Evolutionary conservation across 2,113 vertebrate genomes (phyloP).

Genomic region (Geothlypis trichas): DNA sequence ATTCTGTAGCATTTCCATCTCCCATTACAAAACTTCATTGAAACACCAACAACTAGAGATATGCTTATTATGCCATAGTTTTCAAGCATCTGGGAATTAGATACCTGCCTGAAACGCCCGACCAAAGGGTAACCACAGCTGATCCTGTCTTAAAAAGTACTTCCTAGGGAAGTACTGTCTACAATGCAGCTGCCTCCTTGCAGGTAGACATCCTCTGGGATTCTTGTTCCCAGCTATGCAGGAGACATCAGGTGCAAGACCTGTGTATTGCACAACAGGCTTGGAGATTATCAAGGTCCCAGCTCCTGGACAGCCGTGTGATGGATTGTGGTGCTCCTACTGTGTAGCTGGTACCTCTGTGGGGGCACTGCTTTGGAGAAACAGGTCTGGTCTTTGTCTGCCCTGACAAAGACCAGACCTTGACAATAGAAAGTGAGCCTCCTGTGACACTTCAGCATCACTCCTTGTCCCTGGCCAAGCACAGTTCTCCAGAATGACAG

Average conservation of each 20-base stretch:
- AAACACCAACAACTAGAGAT: background rate
- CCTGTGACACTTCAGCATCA: background rate
- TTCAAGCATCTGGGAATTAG: background rate
- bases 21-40: background rate
- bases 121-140: background rate
- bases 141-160: background rate
- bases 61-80: background rate
- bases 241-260: background rate
- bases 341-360: background rate
- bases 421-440: background rate
- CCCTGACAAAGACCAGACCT: background rate
- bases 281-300: background rate
- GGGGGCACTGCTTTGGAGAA: background rate
- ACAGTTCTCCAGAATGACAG: background rate
- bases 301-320: background rate
- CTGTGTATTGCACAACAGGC: background rate
- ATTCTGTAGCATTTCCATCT: background rate
- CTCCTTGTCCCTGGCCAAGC: background rate
- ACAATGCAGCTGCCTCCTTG: background rate
- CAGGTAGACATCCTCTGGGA: background rate
- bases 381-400: background rate
- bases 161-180: background rate
- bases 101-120: background rate
- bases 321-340: background rate
- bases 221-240: background rate